phyloP scores from a whole-genome alignment of 2,888 invertebrate genomes.

The Amorpha juglandis region DNA sequence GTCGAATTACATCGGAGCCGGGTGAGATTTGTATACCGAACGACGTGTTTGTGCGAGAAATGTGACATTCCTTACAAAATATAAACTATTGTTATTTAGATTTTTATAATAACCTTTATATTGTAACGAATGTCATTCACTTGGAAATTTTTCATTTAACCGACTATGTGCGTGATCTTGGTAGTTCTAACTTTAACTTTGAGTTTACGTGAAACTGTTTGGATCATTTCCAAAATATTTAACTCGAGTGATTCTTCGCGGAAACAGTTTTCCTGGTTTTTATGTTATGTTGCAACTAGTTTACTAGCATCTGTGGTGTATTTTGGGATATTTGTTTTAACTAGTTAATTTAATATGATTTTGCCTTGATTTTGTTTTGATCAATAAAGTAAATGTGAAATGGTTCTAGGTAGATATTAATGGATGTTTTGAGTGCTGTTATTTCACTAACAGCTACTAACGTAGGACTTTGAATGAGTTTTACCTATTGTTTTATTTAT shows the following conservation, averaged over 20 bases:
- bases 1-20: slow-evolving; percentile 95
- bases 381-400: slow-evolving; percentile 32
- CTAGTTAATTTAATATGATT: slow-evolving; percentile 41
- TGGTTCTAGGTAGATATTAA: slow-evolving; percentile 44
- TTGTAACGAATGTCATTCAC: not conserved
- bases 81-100: no score
- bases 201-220: slow-evolving; percentile 38
- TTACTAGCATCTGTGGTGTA: slow-evolving; percentile 39
- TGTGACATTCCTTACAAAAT: not conserved
- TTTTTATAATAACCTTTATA: no score
- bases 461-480: slow-evolving; percentile 75
- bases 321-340: slow-evolving; percentile 45
- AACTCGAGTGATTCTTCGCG: slow-evolving; percentile 39
- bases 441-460: slow-evolving; percentile 84
- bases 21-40: slow-evolving; percentile 82
- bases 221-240: slow-evolving; percentile 46
- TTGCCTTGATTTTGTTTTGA: slow-evolving; percentile 34
- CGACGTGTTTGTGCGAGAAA: not conserved
- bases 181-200: slow-evolving; percentile 30
- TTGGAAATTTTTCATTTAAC: slow-evolving; percentile 2
- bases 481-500: not conserved
- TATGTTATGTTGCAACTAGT: slow-evolving; percentile 40
- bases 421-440: slow-evolving; percentile 75
- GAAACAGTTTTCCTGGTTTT: slow-evolving; percentile 45
- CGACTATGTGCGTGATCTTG: slow-evolving; percentile 15